Percentiles rank a stretch among this genome's conserved stretches.
Conservation (phyloP, 2,113 vertebrate genomes). For the Parotia lawesii region DNA sequence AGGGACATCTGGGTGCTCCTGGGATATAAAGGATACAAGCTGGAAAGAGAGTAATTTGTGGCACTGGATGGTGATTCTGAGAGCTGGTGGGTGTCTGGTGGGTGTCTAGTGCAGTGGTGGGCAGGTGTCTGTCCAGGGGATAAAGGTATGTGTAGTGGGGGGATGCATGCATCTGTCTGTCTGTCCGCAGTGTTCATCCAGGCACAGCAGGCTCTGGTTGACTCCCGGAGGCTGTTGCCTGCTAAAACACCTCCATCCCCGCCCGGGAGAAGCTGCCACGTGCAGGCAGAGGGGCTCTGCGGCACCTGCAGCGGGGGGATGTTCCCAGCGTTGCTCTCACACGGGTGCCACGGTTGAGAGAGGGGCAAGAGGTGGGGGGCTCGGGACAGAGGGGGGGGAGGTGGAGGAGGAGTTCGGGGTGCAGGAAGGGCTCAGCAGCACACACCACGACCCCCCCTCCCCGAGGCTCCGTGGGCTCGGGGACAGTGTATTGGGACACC, state of each 20-base stretch:
- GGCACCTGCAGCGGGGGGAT: background rate
- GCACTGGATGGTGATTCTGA: background rate
- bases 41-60: background rate
- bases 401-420: background rate
- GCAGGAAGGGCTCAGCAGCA: background rate
- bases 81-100: accelerated
- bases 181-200: background rate
- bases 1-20: background rate
- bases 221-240: background rate
- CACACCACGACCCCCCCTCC: accelerated
- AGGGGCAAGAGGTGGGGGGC: background rate
- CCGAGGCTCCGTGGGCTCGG: background rate
- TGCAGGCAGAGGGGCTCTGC: accelerated
- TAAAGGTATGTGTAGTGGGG: background rate
- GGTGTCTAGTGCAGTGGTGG: background rate
- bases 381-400: background rate
- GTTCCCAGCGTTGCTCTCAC: too few species aligned
- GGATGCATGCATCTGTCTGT: background rate
- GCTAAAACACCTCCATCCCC: background rate
- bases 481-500: background rate
- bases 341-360: accelerated
- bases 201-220: background rate
- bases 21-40: background rate
- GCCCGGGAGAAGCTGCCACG: background rate
- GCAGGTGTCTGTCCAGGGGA: background rate